Base-by-base conservation (phyloP, 2,113 vertebrate species). In the Pelusios castaneus region DNA sequence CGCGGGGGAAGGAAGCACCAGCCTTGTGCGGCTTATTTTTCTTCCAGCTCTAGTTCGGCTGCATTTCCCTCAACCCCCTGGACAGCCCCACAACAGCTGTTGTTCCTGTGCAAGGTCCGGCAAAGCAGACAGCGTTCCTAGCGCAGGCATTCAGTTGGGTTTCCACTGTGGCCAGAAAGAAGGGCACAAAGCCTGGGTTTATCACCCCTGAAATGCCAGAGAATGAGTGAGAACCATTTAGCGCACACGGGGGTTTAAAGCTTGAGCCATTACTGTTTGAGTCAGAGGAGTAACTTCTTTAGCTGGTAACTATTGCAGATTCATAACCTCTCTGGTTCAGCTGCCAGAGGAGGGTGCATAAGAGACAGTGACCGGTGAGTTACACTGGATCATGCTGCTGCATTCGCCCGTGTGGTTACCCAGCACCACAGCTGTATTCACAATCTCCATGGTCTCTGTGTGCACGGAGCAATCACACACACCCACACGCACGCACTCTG, bases 91-190 rank as follows among this genome's bases (percentile, higher is more conserved):
- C 29, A 12, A 12, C 58, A 60, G 29, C 58, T 60, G 29, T 60
- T 60, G 12, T 31, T 29, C 11, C 58, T 16, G 58, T 16, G 6
- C 58, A 34, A 6, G 29, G 29, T 31, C 29, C 31, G 14, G 58
- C 1, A 3, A 60, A 60, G 29, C 2, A 7, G 6, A 34, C 29
- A 34, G 21, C n/a, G 4, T 41, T 2, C 67, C 10, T 4, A 38
- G 67, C 34, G 41, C 21, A 24, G 67, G 19, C 16, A 41, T 41
- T 41, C n/a, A 5, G n/a, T 14, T 38, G n/a, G n/a, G 34, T 10
- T n/a, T 38, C 34, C 17, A 19, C n/a, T 38, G 67, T 19, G n/a
- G 67, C 67, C n/a, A 10, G 67, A 73, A 73, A 24, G 21, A 73
- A 73, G 8, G n/a, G 38, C 38, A 41, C n/a, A 41, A 41, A 41